phyloP scores from a whole-genome alignment of 2,113 vertebrate species.

The Ctenodactylus gundi region DNA sequence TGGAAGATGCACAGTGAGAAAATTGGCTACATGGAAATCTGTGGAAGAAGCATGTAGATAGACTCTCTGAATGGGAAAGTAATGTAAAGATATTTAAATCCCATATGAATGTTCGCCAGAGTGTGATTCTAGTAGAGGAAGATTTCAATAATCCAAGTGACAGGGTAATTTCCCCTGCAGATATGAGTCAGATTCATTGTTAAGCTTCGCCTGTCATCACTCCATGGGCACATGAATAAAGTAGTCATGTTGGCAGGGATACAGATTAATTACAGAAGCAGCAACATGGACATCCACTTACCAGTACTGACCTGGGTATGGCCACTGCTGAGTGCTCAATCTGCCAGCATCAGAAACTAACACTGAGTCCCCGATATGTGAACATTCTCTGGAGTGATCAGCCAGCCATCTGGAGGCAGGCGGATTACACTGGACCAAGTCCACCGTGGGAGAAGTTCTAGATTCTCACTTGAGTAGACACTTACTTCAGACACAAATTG shows the following conservation, averaged over 20 bases:
- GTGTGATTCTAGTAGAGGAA: not conserved
- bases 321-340: not conserved
- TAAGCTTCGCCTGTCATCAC: not conserved
- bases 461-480: not conserved
- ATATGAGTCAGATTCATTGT: not conserved
- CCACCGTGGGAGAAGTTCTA: not conserved
- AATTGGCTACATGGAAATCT: not conserved
- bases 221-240: not conserved
- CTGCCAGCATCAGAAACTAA: not conserved
- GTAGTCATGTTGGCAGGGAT: not conserved
- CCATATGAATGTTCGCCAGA: not conserved
- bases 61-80: not conserved
- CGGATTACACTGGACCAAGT: not conserved
- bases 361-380: not conserved
- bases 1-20: not conserved
- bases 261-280: not conserved
- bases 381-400: not conserved
- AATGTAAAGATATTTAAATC: not conserved
- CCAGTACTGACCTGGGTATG: not conserved
- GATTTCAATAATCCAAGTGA: not conserved
- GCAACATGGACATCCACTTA: not conserved
- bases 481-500: not conserved
- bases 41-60: not conserved
- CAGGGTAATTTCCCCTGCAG: not conserved
- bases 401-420: not conserved